phyloP scores from a whole-genome alignment of 1,140 invertebrate species.

The Belonocnema kinseyi region DNA sequence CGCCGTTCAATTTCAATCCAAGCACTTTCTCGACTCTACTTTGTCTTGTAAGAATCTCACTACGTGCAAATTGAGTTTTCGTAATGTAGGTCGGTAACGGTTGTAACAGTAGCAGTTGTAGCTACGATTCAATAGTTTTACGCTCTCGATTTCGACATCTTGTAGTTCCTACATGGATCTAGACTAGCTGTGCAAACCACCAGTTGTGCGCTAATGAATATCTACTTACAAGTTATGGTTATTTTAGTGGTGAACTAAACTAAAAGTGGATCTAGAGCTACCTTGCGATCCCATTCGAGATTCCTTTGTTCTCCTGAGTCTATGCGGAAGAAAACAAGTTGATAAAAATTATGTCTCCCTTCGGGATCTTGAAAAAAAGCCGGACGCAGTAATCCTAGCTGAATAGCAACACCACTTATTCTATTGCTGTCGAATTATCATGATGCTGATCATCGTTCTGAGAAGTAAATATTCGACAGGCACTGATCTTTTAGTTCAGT shows the following conservation, averaged over 20 bases:
- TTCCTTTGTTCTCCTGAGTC: too few species aligned
- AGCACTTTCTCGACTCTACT: constrained; percentile 20
- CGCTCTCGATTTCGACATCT: constrained; percentile 22
- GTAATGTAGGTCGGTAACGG: constrained; percentile 27
- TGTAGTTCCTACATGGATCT: background rate
- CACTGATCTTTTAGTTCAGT: too few species aligned
- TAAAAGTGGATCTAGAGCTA: background rate
- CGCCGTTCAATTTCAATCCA: background rate
- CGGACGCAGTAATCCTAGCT: too few species aligned
- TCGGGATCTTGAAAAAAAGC: too few species aligned
- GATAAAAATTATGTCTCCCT: too few species aligned
- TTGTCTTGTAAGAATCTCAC: background rate
- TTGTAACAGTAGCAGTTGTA: constrained; percentile 29
- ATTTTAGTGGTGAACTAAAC: background rate
- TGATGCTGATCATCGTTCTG: too few species aligned
- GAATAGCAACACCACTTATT: too few species aligned
- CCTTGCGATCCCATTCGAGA: too few species aligned
- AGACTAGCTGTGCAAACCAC: background rate
- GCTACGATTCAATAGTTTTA: constrained; percentile 4
- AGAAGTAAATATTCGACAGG: too few species aligned
- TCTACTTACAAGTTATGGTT: background rate
- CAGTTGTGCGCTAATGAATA: background rate
- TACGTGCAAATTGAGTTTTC: constrained; percentile 20
- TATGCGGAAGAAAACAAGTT: too few species aligned
- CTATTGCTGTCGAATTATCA: too few species aligned